These are phyloP conservation scores for Camponotus fellah DNA, from an alignment of 2,888 invertebrate species.

Conservation along the genomic window DNA sequence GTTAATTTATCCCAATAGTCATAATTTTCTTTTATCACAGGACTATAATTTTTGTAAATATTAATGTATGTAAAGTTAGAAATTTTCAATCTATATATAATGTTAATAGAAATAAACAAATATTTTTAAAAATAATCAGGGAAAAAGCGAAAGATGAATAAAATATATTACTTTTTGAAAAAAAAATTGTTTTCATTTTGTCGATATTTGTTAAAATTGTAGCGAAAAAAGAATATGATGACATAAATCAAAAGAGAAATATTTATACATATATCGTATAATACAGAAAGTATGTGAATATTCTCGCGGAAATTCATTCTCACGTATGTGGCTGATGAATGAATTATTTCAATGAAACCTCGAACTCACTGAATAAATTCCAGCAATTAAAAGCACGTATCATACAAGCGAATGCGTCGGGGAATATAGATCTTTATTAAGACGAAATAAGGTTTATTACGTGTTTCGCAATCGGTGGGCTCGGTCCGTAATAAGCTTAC, in stretches of 20 bases:
- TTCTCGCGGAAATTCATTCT: constrained; percentile 5
- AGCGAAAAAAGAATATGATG: not conserved
- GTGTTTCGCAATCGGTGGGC: constrained; percentile 42
- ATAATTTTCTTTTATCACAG: not conserved
- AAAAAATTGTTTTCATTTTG: not conserved
- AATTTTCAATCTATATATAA: not conserved
- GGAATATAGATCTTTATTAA: constrained; percentile 53
- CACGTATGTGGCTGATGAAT: not conserved
- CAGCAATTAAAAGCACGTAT: constrained; percentile 41
- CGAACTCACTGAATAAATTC: constrained; percentile 9
- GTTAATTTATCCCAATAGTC: not conserved
- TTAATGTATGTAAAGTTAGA: not conserved
- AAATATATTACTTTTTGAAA: not conserved
- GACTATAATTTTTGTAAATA: not conserved
- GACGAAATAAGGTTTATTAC: constrained; percentile 43
- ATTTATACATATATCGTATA: not conserved
- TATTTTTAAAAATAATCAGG: not conserved
- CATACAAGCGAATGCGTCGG: not conserved
- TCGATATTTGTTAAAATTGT: constrained; percentile 11
- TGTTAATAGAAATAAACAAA: not conserved
- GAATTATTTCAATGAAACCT: constrained; percentile 19
- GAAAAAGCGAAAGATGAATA: not conserved
- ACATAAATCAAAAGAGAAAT: not conserved
- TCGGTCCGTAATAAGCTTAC: constrained; percentile 28
- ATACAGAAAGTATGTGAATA: not conserved